These are phyloP conservation scores for Buphagus erythrorhynchus DNA, from an alignment of 2,797 vertebrate species.

Conservation along the genomic window DNA sequence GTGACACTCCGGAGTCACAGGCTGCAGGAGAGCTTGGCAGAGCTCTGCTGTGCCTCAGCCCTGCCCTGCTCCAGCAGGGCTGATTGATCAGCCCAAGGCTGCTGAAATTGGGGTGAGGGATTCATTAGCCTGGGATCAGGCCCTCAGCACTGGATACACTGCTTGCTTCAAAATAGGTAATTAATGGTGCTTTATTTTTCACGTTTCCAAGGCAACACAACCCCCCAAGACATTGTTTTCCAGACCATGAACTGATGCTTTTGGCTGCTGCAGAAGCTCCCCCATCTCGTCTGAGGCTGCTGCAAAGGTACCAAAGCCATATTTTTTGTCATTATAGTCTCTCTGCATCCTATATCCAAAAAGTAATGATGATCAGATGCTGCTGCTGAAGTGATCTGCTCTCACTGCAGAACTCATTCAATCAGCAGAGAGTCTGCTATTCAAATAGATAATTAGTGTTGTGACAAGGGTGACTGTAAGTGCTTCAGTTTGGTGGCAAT, in stretches of 20 bases:
- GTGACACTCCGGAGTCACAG: neutral
- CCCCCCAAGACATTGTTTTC: neutral
- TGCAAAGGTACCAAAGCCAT: neutral
- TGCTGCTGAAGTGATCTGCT: conserved; percentile 15
- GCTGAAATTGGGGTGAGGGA: neutral
- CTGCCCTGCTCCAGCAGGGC: neutral
- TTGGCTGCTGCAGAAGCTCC: neutral
- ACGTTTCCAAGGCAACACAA: conserved; percentile 41
- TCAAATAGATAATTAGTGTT: conserved; percentile 54
- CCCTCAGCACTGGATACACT: neutral
- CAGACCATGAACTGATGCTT: neutral
- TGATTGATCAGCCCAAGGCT: neutral
- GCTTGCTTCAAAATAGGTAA: neutral
- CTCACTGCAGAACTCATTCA: neutral
- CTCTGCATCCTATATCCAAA: neutral
- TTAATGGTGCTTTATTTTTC: conserved; percentile 38
- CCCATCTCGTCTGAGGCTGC: neutral
- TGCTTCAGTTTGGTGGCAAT: conserved; percentile 19
- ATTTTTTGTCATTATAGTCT: neutral
- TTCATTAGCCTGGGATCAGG: neutral
- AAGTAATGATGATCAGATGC: neutral
- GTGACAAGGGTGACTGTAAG: conserved; percentile 52
- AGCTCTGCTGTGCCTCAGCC: neutral
- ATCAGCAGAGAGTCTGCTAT: conserved; percentile 26
- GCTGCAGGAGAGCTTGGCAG: neutral